Percentiles rank a stretch among this genome's conserved stretches.
These are phyloP conservation scores for Diploptera punctata DNA, from an alignment of 2,888 invertebrate species.

Conservation along the genomic window DNA sequence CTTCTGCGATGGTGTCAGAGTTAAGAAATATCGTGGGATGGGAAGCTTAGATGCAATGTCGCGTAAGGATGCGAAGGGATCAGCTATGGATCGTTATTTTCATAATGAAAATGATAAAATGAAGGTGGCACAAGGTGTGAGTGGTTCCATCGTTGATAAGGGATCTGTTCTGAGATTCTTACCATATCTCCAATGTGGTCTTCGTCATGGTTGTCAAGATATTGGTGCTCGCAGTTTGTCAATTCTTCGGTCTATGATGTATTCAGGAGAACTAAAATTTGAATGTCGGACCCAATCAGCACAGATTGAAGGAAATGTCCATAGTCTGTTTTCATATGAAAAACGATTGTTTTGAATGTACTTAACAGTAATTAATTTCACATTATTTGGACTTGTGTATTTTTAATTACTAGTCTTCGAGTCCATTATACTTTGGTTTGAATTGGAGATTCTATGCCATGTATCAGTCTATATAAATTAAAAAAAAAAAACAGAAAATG, in stretches of 20 bases:
- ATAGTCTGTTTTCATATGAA: constrained; percentile 95
- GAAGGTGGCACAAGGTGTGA: constrained; percentile 98
- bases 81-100: constrained; percentile 80
- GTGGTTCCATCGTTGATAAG: constrained; percentile 97
- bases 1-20: constrained; percentile 95
- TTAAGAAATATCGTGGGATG: constrained; percentile 99
- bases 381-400: too few relatives aligned
- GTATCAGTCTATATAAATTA: too few relatives aligned
- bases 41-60: constrained; percentile 99
- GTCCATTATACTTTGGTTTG: too few relatives aligned
- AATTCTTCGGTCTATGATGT: constrained; percentile 76
- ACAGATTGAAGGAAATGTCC: constrained; percentile 97
- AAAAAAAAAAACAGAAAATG: too few relatives aligned
- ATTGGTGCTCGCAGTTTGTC: constrained; percentile 82
- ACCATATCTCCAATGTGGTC: constrained; percentile 93
- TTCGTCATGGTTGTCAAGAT: constrained; percentile 97
- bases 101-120: constrained; percentile 92
- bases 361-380: too few relatives aligned
- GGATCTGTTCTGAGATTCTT: constrained; percentile 95
- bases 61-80: constrained; percentile 82
- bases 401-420: too few relatives aligned
- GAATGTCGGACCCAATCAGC: constrained; percentile 96
- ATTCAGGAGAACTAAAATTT: constrained; percentile 87
- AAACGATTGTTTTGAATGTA: constrained; percentile 82
- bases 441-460: too few relatives aligned